A percentile compares a stretch with the other conserved stretches of the same genome.
Evolutionary conservation across 2,888 invertebrate genomes (phyloP).

Genomic region (Muschampia plurimacula): DNA sequence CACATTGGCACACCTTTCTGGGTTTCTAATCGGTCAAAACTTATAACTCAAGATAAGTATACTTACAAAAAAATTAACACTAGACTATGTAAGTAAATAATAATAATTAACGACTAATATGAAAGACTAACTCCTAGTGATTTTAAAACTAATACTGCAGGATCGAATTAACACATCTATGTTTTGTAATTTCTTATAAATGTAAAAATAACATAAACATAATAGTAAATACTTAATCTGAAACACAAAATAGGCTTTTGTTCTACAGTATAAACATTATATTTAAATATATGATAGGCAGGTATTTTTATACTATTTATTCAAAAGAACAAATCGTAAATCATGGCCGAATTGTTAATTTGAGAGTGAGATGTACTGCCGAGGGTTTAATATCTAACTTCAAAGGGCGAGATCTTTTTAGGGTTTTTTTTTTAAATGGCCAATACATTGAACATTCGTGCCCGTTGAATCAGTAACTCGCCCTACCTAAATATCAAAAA

Average conservation of each 20-base stretch:
- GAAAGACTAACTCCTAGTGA: constrained; percentile 72
- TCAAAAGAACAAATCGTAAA: neutral
- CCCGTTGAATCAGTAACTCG: too few relatives aligned
- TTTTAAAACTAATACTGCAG: constrained; percentile 8
- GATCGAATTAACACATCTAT: neutral
- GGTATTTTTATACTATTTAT: neutral
- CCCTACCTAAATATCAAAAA: neutral
- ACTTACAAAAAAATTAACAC: constrained; percentile 68
- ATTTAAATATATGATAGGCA: neutral
- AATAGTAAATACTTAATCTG: constrained; percentile 58
- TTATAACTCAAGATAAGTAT: constrained; percentile 61
- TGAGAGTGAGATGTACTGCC: neutral
- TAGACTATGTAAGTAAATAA: constrained; percentile 70
- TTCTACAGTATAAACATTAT: neutral
- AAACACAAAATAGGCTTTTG: constrained; percentile 58
- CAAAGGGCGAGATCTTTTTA: neutral
- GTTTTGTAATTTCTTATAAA: neutral
- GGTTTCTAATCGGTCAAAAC: constrained; percentile 52
- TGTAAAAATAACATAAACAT: constrained; percentile 22
- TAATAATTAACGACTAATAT: constrained; percentile 71
- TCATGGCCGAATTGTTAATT: neutral
- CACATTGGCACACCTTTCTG: constrained; percentile 55
- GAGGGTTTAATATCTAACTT: too few relatives aligned
- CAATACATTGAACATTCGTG: neutral
- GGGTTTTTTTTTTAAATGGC: neutral